Percentiles rank a stretch among this genome's conserved stretches.
Evolutionary conservation across 2,888 invertebrate species (phyloP).

Genomic region (Drosophila limbata): DNA sequence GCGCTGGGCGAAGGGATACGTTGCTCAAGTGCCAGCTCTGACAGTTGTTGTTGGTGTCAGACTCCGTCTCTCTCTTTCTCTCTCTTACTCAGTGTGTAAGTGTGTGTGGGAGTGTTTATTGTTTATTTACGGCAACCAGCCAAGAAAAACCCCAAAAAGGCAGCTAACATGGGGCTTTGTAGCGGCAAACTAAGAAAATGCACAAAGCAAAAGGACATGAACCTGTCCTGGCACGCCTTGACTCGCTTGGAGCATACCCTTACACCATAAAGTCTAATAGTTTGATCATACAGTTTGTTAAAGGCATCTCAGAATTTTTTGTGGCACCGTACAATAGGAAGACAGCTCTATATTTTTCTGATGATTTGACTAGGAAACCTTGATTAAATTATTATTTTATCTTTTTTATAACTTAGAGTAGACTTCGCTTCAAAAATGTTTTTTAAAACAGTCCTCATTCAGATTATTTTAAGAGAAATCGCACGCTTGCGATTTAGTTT

Average conservation of each 20-base stretch:
- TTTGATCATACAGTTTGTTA: neutral
- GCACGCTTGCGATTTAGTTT: too few relatives aligned
- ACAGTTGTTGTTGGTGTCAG: slow-evolving; percentile 32
- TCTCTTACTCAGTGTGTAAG: slow-evolving; percentile 1
- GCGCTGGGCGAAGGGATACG: slow-evolving; percentile 27
- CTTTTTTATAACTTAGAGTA: too few relatives aligned
- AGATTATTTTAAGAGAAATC: too few relatives aligned
- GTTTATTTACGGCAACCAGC: slow-evolving; percentile 81
- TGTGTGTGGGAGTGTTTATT: slow-evolving; percentile 65
- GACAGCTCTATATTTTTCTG: neutral
- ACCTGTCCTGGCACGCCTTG: slow-evolving; percentile 40
- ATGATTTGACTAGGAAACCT: neutral
- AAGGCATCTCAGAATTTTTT: neutral
- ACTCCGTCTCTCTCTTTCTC: neutral
- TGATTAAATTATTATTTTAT: too few relatives aligned
- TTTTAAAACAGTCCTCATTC: too few relatives aligned
- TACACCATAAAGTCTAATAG: neutral
- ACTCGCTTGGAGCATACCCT: slow-evolving; percentile 12
- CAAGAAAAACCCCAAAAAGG: slow-evolving; percentile 79
- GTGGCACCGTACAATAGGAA: neutral
- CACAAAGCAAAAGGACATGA: slow-evolving; percentile 54
- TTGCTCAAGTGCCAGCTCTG: slow-evolving; percentile 21
- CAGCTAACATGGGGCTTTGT: slow-evolving; percentile 76
- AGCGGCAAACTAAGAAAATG: slow-evolving; percentile 75
- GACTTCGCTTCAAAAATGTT: too few relatives aligned